Evolutionary conservation across 2,113 vertebrate genomes (phyloP).

Genomic region (Myrmecobius fasciatus): DNA sequence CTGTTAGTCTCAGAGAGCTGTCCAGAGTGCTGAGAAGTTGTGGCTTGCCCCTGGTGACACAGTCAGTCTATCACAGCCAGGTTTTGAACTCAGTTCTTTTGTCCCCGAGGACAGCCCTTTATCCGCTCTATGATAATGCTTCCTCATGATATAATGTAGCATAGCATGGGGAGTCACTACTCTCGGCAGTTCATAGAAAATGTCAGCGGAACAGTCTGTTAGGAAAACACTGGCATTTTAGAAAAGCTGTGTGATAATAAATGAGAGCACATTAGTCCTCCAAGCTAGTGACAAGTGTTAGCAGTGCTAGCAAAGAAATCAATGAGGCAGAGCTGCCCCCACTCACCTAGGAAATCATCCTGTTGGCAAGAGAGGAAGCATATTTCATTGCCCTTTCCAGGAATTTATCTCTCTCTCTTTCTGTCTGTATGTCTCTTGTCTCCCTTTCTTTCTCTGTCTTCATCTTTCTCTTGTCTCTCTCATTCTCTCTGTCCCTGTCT

Average conservation of each 20-base stretch:
- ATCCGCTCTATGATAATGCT: background rate
- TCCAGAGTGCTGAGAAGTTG: background rate
- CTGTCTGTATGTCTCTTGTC: constrained; percentile 28
- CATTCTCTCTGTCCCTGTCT: no score
- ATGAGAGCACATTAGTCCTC: background rate
- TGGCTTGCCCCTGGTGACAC: background rate
- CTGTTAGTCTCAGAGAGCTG: background rate
- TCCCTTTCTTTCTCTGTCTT: constrained; percentile 1
- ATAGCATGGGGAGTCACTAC: background rate
- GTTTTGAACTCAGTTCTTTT: background rate
- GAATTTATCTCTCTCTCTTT: constrained; percentile 85
- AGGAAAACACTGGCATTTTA: constrained; percentile 41
- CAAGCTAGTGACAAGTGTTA: constrained; percentile 1
- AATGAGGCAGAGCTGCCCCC: background rate
- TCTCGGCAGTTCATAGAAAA: constrained; percentile 42
- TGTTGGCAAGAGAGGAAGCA: background rate
- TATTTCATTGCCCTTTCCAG: constrained; percentile 74
- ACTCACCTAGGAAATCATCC: no score
- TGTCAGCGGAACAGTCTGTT: constrained; percentile 22
- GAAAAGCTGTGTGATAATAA: background rate
- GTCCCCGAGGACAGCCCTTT: background rate
- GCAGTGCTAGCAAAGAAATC: background rate
- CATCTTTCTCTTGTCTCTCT: no score
- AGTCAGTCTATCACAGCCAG: background rate
- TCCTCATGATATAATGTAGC: background rate